Evolutionary conservation across 2,888 invertebrate genomes (phyloP), one percentile per base, ranked within the genome.

Genomic region (Oscheius sp.): DNA sequence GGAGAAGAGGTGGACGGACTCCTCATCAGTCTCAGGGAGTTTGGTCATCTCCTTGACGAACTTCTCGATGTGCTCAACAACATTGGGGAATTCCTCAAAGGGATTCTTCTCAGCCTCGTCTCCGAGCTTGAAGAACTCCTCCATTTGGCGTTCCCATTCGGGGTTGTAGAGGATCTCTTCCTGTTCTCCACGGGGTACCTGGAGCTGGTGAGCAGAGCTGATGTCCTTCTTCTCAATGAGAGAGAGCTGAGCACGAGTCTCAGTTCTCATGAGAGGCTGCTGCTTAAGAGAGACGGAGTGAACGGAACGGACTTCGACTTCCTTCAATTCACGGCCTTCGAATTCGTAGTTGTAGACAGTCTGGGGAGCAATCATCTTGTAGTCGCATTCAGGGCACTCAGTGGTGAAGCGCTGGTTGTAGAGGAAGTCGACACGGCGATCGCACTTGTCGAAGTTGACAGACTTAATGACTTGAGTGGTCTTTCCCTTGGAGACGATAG

Each of bases 391-490:
- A 65, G 65, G 69, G 72, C 72, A 71, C 68, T 75, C 73, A 57
- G 72, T 68, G 20, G 63, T 52, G 70, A 55, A 73, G 46, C 73
- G 73, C 55, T 73, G 68, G 66, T 72, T 72, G 57, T 76, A 74
- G 42, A 45, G 58, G 50, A 37, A 37, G 45, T 73, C 70, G 37
- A 87, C 84, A 69, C 86, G 84, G 69, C 84, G 74, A 57, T 70
- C 70, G 83, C 88, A 88, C 73, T 86, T 86, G 70, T 88, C 84
- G 82, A 87, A 88, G 86, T 89, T 87, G 78, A 87, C 78, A 42
- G 87, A 70, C 70, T 79, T 79, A 70, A 78, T 78, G 70, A 79
- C 71, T 39, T 71, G 69, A 20, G 65, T 65, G 37, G 72, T 73
- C 63, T 75, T 55, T 10, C 69, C 34, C 65, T 77, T 70, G 52